These are phyloP conservation scores for Amphimallon solstitiale DNA, from an alignment of 2,888 invertebrate genomes.

Conservation along the genomic window DNA sequence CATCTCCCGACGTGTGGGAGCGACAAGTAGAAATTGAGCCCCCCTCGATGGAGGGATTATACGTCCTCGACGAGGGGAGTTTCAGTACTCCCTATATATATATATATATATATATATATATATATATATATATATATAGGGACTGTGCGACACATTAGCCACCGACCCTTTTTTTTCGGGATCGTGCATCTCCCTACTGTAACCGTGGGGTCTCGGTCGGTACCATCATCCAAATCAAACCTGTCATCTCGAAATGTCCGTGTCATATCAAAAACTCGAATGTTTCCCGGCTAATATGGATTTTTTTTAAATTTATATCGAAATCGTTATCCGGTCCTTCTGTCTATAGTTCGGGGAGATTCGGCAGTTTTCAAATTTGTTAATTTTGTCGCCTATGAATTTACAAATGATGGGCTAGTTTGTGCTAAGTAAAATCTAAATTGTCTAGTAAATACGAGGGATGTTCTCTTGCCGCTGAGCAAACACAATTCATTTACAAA, in stretches of 20 bases:
- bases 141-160: constrained; percentile 60
- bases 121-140: constrained; percentile 21
- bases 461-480: no score
- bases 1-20: constrained; percentile 35
- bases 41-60: constrained; percentile 49
- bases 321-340: no score
- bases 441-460: no score
- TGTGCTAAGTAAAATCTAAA: no score
- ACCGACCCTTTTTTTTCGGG: constrained; percentile 48
- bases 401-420: no score
- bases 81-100: not conserved
- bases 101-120: not conserved
- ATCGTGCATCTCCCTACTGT: constrained; percentile 52
- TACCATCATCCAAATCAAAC: constrained; percentile 59
- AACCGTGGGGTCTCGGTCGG: constrained; percentile 50
- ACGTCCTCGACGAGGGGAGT: constrained; percentile 7
- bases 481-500: no score
- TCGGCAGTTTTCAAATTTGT: no score
- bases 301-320: no score
- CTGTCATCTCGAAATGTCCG: constrained; percentile 54
- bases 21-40: constrained; percentile 42
- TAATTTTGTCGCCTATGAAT: no score
- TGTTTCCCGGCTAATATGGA: no score
- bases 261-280: constrained; percentile 2
- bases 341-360: no score